Base-by-base conservation (phyloP, 2,113 vertebrate species). In the Furnarius figulus region DNA sequence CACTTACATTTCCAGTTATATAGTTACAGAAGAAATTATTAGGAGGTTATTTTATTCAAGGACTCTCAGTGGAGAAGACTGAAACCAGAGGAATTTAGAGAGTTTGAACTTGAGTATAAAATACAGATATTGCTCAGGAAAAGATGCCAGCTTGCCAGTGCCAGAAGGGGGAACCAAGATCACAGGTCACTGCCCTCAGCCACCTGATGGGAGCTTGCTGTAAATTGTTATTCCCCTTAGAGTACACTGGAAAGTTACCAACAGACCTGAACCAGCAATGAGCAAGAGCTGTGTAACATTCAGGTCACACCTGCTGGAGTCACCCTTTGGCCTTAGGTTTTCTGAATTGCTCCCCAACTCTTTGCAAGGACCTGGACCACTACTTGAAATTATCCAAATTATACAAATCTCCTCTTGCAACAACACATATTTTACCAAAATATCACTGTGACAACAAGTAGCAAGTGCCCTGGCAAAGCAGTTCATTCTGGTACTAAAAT, bases 1-100 rank as follows among this genome's bases (percentile, higher is more conserved):
- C 58, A 79, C 59, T 91, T 93, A 63, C 55, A 82, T 85, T 94
- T 96, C 59, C 81, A 96, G 75, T 87, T 93, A 92, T 14, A 67
- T 15, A 78, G 73, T 93, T 76, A 90, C 46, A 91, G 58, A 94
- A 92, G 24, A 92, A 90, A 80, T 76, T 2, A 90, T 84, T 67
- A 62, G 46, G 65, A 96, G 27, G 23, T 30, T 42, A 71, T 93
- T 96, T 90, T 68, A 65, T 81, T 95, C 85, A 39, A 72, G 42
- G 31, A 49, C 24, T 89, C 66, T 88, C 67, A 82, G 21, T 37
- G 20, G 67, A 78, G 40, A 95, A 46, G 52, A 84, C 68, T 86
- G 71, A 91, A 93, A 93, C 46, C 27, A 86, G 55, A 86, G 61
- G 58, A 91, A 89, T 25, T 15, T 20, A 15, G 15, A 49, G 56